Base-by-base conservation (phyloP, 2,888 invertebrate genomes). In the Tricholauxania praeusta region DNA sequence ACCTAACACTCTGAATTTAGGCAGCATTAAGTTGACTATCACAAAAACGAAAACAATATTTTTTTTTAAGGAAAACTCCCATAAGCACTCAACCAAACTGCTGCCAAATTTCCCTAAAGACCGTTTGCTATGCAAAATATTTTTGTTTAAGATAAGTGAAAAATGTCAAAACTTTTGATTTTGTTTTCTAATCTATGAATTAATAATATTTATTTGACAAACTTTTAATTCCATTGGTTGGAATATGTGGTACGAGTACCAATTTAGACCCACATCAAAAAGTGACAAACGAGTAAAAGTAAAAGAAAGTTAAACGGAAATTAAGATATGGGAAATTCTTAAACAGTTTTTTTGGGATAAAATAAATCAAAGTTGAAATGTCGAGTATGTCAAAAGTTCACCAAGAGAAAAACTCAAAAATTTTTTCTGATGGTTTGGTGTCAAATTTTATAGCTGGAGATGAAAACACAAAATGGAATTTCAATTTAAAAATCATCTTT, bases 191-290 rank as follows among this genome's bases (percentile, higher is more conserved):
- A 66, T 22, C 39, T 19, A 7, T n/a, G 62, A 62, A 62, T 62
- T 62, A 62, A 62, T 17, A 62, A 47, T 3, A 14, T 17, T 39
- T 3, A 14, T 17, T 39, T n/a, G 62, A 62, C n/a, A 39, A 47
- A 17, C 32, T 28, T 32, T 15, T 22, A 60, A 28, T n/a, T 59
- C n/a, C 10, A 22, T 14, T 59, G n/a, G 60, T 28, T 32, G 32
- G 60, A 28, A 5, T n/a, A 3, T 8, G n/a, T 15, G 39, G 39
- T 39, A 10, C 10, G 6, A 39, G 39, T 5, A 39, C 39, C 39
- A 17, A 66, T 52, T 52, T 14, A 28, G 39, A 66, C 65, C 65
- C 65, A 15, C n/a, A 39, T 66, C 65, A 66, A 52, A 66, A 53
- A 52, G n/a, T 32, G 53, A 53, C 65, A 28, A 32, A 65, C 12